Percentiles rank a stretch among this genome's conserved stretches.
Evolutionary conservation across 2,113 vertebrate genomes (phyloP).

Genomic region (Azemiops feae): DNA sequence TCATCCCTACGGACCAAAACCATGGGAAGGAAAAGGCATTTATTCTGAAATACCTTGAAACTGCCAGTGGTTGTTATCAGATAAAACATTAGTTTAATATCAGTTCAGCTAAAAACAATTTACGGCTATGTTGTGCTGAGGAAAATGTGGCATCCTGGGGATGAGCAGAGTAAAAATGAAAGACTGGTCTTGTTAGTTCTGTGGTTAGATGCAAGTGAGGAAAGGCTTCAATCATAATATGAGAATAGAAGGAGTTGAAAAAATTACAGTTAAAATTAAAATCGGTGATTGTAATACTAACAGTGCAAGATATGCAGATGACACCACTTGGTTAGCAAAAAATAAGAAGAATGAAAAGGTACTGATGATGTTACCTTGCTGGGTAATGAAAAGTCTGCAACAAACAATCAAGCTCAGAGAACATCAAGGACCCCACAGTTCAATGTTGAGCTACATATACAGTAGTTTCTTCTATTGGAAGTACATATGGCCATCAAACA

Average conservation of each 20-base stretch:
- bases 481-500: neutral
- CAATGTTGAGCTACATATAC: neutral
- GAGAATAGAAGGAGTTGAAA: neutral
- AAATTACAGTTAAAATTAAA: neutral
- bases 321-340: neutral
- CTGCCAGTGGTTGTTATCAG: neutral
- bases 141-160: neutral
- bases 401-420: neutral
- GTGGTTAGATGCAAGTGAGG: neutral
- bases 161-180: neutral
- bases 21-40: neutral
- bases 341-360: neutral
- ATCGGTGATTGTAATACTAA: neutral
- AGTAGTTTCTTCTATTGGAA: neutral
- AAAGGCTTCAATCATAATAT: neutral
- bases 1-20: neutral
- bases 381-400: neutral
- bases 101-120: neutral
- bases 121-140: neutral
- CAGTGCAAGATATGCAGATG: neutral
- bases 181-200: neutral
- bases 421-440: neutral
- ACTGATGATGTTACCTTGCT: neutral
- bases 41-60: neutral
- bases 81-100: neutral